Evolutionary conservation across 2,888 invertebrate genomes (phyloP), one percentile per base, ranked within the genome.

Genomic region (Nomada flava): DNA sequence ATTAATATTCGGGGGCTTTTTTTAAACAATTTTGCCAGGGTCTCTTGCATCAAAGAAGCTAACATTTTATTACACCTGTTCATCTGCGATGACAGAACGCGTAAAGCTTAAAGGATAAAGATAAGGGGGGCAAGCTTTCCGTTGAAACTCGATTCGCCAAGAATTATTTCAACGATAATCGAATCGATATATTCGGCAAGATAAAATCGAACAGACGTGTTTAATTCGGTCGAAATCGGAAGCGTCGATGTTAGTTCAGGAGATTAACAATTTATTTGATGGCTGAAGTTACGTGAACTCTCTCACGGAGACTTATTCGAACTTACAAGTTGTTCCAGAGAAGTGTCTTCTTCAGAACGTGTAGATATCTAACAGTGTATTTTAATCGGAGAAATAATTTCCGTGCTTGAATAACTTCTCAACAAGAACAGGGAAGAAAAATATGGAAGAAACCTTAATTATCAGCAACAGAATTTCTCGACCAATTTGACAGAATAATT

Each of bases 81-180:
- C 36, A 9, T 36, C 5, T 36, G 7, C 36, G 36, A 7, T 36
- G 60, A 82, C 73, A 52, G 82, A 65, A 55, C 20, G 52, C 36
- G 64, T 23, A n/a, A 62, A 82, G 76, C 78, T 72, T 53, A 9
- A 36, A 4, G 77, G 65, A 76, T 23, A 70, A 64, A 78, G 82
- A 83, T 82, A 76, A 76, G 70, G 59, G 55, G 59, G 36, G 53
- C 73, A 81, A 79, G 64, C 81, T 84, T 81, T 63, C 65, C 72
- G 74, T 68, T 59, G 70, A 65, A 68, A 64, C 67, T 36, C 36
- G 59, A n/a, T 53, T 72, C 64, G 47, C 68, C 68, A 20, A 50
- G 67, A 60, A 79, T 79, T 79, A 79, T 82, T 82, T 75, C 55
- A 47, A 74, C 79, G 60, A 65, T 75, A 82, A 82, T 79, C 82